Percentiles rank a stretch among this genome's conserved stretches.
Conservation (phyloP, 1,140 invertebrate species). For the Pseudomyrmex dendroicus region DNA sequence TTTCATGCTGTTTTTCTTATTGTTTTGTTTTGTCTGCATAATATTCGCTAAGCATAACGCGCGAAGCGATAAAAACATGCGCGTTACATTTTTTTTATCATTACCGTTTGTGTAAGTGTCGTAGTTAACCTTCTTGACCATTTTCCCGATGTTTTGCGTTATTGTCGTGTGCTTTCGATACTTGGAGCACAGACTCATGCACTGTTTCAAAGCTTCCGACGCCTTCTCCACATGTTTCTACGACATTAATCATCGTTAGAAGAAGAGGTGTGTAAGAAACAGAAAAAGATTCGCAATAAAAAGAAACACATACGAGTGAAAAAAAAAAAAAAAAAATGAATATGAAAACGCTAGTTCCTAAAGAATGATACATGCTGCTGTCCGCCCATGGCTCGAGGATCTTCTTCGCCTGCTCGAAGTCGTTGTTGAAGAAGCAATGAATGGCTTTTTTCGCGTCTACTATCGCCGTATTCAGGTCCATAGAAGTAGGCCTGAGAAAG, state of each 20-base stretch:
- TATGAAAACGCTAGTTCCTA: slow-evolving; percentile 95
- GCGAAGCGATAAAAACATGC: neutral
- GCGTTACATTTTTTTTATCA: slow-evolving; percentile 3
- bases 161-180: slow-evolving; percentile 90
- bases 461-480: slow-evolving; percentile 88
- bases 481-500: slow-evolving; percentile 80
- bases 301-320: no score
- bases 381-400: slow-evolving; percentile 92
- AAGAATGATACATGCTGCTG: slow-evolving; percentile 95
- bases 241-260: slow-evolving; percentile 20
- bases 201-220: slow-evolving; percentile 89
- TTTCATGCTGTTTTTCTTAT: no score
- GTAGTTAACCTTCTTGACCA: slow-evolving; percentile 92
- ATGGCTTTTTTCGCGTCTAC: slow-evolving; percentile 90
- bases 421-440: slow-evolving; percentile 95
- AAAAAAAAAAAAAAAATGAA: slow-evolving; percentile 86
- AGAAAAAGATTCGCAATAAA: no score
- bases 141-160: slow-evolving; percentile 92
- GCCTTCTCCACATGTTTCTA: slow-evolving; percentile 91
- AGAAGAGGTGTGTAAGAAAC: neutral
- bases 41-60: neutral
- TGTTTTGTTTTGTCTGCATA: neutral
- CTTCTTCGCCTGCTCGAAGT: slow-evolving; percentile 91
- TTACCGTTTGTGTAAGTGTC: slow-evolving; percentile 90
- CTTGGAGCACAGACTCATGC: slow-evolving; percentile 91